phyloP scores from a whole-genome alignment of 2,113 vertebrate genomes.

The Lucifuga dentata region DNA sequence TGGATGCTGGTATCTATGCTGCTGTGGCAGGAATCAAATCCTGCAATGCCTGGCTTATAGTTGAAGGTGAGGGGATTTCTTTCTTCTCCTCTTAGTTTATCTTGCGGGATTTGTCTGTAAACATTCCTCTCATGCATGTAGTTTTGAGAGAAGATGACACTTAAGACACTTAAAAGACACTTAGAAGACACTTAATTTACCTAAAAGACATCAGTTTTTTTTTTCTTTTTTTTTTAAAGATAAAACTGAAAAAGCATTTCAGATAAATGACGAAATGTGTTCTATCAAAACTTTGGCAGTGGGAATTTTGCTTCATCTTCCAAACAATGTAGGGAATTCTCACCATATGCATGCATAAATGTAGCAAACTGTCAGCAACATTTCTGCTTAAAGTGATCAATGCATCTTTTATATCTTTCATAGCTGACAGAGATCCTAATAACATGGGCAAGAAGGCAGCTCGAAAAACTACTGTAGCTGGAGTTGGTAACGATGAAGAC shows the following conservation, averaged over 20 bases:
- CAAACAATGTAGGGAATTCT: not conserved
- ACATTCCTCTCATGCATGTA: no score
- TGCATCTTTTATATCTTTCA: not conserved
- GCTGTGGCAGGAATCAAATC: slow-evolving; percentile 84
- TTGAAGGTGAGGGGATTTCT: slow-evolving; percentile 84
- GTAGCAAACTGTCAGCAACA: not conserved
- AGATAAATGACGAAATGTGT: no score
- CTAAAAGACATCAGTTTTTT: no score
- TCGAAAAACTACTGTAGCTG: slow-evolving; percentile 77
- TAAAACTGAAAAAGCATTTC: no score
- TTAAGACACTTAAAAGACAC: no score
- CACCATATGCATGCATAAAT: not conserved
- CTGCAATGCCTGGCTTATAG: slow-evolving; percentile 89
- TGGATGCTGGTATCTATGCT: slow-evolving; percentile 88
- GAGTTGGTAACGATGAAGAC: slow-evolving; percentile 59
- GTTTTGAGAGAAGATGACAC: no score
- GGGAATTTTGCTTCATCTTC: no score
- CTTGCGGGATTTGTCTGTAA: not conserved
- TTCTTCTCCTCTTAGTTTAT: not conserved
- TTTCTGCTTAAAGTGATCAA: not conserved
- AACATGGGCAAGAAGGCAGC: slow-evolving; percentile 72
- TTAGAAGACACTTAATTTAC: no score
- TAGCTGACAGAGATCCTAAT: slow-evolving; percentile 74
- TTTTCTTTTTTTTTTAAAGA: no score
- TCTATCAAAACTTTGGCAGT: no score